phyloP scores from a whole-genome alignment of 2,113 vertebrate genomes.

The Lepus americanus region DNA sequence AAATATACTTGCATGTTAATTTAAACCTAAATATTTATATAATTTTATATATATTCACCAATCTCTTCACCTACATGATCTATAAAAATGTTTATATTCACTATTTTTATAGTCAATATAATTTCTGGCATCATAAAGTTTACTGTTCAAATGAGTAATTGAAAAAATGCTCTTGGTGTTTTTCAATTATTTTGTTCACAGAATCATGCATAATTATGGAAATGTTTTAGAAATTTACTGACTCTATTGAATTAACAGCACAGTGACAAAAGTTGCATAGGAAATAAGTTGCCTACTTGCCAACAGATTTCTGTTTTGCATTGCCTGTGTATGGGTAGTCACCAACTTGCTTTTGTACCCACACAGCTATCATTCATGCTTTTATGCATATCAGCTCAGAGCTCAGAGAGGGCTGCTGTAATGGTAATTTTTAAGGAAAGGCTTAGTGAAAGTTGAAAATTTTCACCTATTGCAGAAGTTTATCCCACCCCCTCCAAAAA shows the following conservation, averaged over 20 bases:
- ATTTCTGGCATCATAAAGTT: not conserved
- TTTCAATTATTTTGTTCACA: slow-evolving; percentile 61
- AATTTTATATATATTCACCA: not conserved
- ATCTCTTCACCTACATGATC: not conserved
- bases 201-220: slow-evolving; percentile 17
- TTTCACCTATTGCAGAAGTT: not conserved
- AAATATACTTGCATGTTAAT: too few relatives aligned
- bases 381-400: not conserved
- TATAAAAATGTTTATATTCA: not conserved
- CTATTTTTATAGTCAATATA: not conserved
- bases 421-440: not conserved
- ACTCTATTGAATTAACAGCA: slow-evolving; percentile 27
- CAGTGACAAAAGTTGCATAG: not conserved
- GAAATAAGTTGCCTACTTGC: not conserved
- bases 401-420: not conserved
- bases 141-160: not conserved
- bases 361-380: not conserved
- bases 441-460: not conserved
- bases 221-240: slow-evolving; percentile 27
- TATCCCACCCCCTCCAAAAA: not conserved
- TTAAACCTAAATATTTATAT: too few relatives aligned
- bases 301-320: not conserved
- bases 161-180: not conserved
- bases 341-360: not conserved
- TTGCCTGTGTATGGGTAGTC: not conserved